Evolutionary conservation across 2,797 vertebrate genomes (phyloP).

Genomic region (Tinamus major): DNA sequence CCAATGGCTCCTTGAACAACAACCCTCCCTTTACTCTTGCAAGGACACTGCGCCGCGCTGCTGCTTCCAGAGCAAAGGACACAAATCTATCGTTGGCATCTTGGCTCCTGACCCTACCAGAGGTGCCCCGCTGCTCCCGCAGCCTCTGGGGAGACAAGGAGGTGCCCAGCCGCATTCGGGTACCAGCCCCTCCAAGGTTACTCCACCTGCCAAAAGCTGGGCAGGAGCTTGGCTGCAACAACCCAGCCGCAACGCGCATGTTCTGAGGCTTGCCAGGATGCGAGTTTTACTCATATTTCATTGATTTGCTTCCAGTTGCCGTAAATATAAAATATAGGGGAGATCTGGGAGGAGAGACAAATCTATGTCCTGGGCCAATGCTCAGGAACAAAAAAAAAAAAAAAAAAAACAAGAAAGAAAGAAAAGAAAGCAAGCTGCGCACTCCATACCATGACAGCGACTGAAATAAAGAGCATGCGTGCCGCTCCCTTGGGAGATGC

Average conservation of each 20-base stretch:
- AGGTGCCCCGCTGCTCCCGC: background rate
- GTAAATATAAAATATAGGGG: background rate
- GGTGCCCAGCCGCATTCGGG: rapidly evolving
- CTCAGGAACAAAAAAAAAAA: background rate
- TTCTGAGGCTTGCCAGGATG: rapidly evolving
- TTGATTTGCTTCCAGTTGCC: background rate
- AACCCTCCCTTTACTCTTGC: background rate
- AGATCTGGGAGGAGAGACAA: background rate
- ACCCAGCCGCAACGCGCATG: rapidly evolving
- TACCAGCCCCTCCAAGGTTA: rapidly evolving
- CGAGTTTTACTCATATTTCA: background rate
- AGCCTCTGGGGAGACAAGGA: rapidly evolving
- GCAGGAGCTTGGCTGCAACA: background rate
- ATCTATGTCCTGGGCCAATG: background rate
- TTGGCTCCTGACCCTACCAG: background rate
- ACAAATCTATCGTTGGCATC: background rate
- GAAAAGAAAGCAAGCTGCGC: background rate
- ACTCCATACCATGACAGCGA: rapidly evolving
- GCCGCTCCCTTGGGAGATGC: background rate
- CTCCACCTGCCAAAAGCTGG: background rate
- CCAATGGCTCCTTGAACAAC: background rate
- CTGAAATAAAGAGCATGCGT: background rate
- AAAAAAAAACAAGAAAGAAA: no score
- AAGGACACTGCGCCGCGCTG: rapidly evolving
- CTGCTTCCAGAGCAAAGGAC: background rate